Evolutionary conservation across 2,797 vertebrate genomes (phyloP), one percentile per base, ranked within the genome.

Genomic region (Australoheros facetus): DNA sequence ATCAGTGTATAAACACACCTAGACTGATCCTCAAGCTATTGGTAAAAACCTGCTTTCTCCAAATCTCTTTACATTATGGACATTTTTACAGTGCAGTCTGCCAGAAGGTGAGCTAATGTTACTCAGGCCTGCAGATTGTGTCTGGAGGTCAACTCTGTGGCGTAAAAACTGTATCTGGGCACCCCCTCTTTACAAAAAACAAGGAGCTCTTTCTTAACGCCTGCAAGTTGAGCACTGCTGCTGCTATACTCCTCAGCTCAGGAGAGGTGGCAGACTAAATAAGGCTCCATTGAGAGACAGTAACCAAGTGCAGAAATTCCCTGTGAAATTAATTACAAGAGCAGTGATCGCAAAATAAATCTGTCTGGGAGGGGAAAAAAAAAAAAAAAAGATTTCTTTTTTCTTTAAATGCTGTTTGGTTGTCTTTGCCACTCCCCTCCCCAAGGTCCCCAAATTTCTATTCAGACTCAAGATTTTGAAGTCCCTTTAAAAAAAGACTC

Each of bases 311-410:
- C 23, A 85, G 69, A 91, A 90, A 91, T 89, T 94, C 91, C 90
- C 89, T 23, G 73, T 84, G 89, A 93, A 92, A 94, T 91, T 85
- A 94, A 92, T 93, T 93, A 92, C 56, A 79, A 34, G 75, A 87
- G 78, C 80, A 88, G 73, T 64, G 79, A 87, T 85, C 39, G 60
- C 75, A 80, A 87, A 87, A 75, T 59, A 76, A 91, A 69, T 87
- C 83, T 84, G 80, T 85, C 72, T 77, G 56, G 56, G 58, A 80
- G 77, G 48, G 5, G 1, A 26, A 56, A 62, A 11, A 3, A 37
- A 32, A 32, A 11, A 37, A 11, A 37, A 3, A 11, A 8, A 53
- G 37, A n/a, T 16, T 11, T 42, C 5, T 51, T 54, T 28, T 45
- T 42, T 13, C 23, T 56, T 28, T 23, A 30, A 39, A 74, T 37